These are phyloP conservation scores for Dasysyrphus albostriatus DNA, from an alignment of 2,888 invertebrate genomes.

Conservation along the genomic window DNA sequence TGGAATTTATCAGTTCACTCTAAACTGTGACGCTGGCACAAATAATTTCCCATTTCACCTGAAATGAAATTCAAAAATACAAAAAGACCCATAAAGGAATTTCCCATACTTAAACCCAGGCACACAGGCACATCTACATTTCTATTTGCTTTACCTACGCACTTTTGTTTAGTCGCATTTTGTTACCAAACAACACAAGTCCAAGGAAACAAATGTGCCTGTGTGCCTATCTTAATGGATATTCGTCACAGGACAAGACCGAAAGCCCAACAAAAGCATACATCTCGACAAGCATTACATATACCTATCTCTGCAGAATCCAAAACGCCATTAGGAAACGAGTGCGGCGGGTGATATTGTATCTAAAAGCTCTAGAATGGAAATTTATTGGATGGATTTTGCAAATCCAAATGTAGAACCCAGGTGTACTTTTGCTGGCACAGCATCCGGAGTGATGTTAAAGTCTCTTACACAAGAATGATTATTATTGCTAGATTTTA, in stretches of 20 bases:
- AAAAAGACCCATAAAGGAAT: constrained; percentile 38
- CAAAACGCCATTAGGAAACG: constrained; percentile 43
- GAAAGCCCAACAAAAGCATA: not conserved
- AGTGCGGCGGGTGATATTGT: constrained; percentile 39
- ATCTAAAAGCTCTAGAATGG: constrained; percentile 64
- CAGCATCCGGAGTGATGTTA: constrained; percentile 43
- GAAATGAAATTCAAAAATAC: constrained; percentile 57
- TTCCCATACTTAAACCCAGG: not conserved
- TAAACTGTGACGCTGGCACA: constrained; percentile 50
- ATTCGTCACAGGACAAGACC: constrained; percentile 58
- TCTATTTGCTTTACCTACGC: constrained; percentile 49
- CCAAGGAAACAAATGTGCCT: constrained; percentile 27
- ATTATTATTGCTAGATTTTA: constrained; percentile 27
- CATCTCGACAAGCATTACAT: not conserved
- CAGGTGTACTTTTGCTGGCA: constrained; percentile 61
- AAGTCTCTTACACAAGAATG: constrained; percentile 44
- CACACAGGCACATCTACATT: not conserved
- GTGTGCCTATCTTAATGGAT: constrained; percentile 53
- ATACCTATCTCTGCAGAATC: constrained; percentile 1
- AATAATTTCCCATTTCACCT: constrained; percentile 71
- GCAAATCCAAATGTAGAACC: constrained; percentile 63
- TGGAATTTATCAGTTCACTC: constrained; percentile 75
- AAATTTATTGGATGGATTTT: constrained; percentile 74
- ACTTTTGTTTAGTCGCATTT: constrained; percentile 62
- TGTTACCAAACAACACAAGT: constrained; percentile 34